These are phyloP conservation scores for Heloderma charlesbogerti DNA, from an alignment of 2,113 vertebrate species.

Conservation along the genomic window DNA sequence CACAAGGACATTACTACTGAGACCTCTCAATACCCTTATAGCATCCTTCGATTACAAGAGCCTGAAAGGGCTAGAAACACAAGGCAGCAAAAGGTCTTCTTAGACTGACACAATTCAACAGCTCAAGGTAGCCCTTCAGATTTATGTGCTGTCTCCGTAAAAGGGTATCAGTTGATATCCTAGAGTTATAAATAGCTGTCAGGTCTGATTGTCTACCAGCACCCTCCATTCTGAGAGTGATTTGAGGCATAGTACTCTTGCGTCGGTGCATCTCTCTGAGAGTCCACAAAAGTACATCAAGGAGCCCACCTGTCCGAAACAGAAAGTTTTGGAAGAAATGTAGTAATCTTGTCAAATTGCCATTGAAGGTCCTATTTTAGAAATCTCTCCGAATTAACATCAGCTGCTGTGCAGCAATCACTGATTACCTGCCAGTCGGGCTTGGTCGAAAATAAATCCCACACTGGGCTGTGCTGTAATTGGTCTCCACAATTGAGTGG, in stretches of 20 bases:
- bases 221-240: conserved; percentile 10
- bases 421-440: not conserved
- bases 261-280: not conserved
- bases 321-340: not conserved
- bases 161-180: conserved; percentile 17
- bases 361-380: not conserved
- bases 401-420: not conserved
- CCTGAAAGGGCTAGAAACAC: conserved; percentile 8
- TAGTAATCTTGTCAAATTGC: not conserved
- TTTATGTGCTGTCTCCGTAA: conserved; percentile 24
- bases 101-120: conserved; percentile 7
- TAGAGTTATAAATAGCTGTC: conserved; percentile 35
- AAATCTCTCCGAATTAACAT: not conserved
- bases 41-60: not conserved
- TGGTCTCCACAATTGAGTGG: not conserved
- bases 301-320: not conserved
- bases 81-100: conserved; percentile 29
- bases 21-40: conserved; percentile 22
- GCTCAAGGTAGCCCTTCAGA: conserved; percentile 35
- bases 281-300: not conserved
- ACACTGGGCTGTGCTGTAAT: not conserved
- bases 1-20: conserved; percentile 4
- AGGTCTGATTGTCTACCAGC: not conserved
- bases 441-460: not conserved
- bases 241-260: not conserved